Evolutionary conservation across 2,113 vertebrate genomes (phyloP).

Genomic region (Apodemus speciosus): DNA sequence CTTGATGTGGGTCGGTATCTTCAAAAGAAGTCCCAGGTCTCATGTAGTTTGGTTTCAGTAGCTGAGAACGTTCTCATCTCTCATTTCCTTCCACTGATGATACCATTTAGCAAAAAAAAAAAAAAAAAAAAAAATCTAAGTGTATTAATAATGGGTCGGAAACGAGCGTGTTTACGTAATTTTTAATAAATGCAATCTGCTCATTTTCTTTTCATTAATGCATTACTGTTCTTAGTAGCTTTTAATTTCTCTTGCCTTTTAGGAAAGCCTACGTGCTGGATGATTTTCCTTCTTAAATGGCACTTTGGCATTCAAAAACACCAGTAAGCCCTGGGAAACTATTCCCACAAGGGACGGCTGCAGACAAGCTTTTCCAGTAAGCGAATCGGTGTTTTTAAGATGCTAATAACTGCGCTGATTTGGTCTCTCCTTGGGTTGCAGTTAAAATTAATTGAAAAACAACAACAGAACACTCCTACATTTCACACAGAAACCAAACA

Average conservation of each 20-base stretch:
- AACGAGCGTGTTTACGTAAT: conserved; percentile 68
- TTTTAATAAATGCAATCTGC: conserved; percentile 74
- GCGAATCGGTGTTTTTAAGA: conserved; percentile 64
- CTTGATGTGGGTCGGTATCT: background rate
- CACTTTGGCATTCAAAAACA: conserved; percentile 62
- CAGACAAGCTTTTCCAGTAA: conserved; percentile 72
- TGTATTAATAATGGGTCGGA: conserved; percentile 58
- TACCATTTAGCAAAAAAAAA: conserved; percentile 61
- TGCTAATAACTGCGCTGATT: conserved; percentile 59
- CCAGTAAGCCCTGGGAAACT: conserved; percentile 61
- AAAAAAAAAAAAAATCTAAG: conserved; percentile 62
- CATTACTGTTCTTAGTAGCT: conserved; percentile 57
- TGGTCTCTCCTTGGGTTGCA: conserved; percentile 42
- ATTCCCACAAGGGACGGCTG: conserved; percentile 67
- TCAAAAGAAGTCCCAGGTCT: conserved; percentile 8
- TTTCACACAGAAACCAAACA: conserved; percentile 5
- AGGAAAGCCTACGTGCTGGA: conserved; percentile 67
- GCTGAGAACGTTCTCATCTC: conserved; percentile 21
- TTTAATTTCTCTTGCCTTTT: conserved; percentile 62
- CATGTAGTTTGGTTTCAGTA: background rate
- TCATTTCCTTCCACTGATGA: conserved; percentile 46
- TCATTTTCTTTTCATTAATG: conserved; percentile 63
- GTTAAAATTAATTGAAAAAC: conserved; percentile 68
- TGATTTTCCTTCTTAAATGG: conserved; percentile 65
- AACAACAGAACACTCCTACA: background rate